Conservation (phyloP, 1,140 invertebrate genomes). For the Danaus plexippus region DNA sequence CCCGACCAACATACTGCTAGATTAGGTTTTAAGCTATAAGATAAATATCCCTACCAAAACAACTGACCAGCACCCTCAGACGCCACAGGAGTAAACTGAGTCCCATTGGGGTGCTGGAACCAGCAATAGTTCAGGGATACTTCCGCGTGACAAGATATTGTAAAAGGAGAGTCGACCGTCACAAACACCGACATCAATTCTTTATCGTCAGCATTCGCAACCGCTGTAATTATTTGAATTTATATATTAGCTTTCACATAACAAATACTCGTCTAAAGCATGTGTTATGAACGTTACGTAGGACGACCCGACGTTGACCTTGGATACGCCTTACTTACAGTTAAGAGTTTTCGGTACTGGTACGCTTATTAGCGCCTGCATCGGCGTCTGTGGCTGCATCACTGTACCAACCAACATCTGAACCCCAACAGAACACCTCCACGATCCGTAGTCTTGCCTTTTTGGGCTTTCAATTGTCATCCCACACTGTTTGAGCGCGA, state of each 20-base stretch:
- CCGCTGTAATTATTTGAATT: too few relatives aligned
- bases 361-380: slow-evolving; percentile 57
- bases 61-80: slow-evolving; percentile 23
- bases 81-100: slow-evolving; percentile 47
- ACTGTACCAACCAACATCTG: slow-evolving; percentile 29
- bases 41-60: slow-evolving; percentile 39
- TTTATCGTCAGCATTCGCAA: too few relatives aligned
- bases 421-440: slow-evolving; percentile 60
- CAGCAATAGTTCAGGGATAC: slow-evolving; percentile 57
- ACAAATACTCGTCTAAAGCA: too few relatives aligned
- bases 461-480: slow-evolving; percentile 54
- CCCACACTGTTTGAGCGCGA: slow-evolving; percentile 52
- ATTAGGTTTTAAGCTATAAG: too few relatives aligned
- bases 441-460: slow-evolving; percentile 44
- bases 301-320: too few relatives aligned
- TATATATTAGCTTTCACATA: too few relatives aligned
- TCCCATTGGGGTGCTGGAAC: slow-evolving; percentile 62
- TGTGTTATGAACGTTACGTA: too few relatives aligned
- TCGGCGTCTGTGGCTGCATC: slow-evolving; percentile 28
- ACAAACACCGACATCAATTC: slow-evolving; percentile 32
- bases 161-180: slow-evolving; percentile 35
- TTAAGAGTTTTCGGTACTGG: slow-evolving; percentile 8
- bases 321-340: slow-evolving; percentile 11
- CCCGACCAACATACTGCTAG: too few relatives aligned
- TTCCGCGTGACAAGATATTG: slow-evolving; percentile 41